Evolutionary conservation across 2,888 invertebrate genomes (phyloP).

Genomic region (Macrostomum cliftonense): DNA sequence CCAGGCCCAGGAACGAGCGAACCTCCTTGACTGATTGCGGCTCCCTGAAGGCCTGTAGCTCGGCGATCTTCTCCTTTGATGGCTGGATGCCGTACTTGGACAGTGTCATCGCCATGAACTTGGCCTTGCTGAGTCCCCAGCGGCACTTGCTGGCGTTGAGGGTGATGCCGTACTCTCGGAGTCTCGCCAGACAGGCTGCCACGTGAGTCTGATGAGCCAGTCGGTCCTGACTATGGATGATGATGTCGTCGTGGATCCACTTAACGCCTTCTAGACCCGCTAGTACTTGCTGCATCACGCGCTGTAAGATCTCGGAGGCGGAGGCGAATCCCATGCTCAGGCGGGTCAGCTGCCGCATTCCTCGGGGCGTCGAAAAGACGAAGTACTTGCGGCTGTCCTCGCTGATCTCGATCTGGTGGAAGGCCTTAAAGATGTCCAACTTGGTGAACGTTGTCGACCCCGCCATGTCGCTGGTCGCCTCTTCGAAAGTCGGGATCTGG

Average conservation of each 20-base stretch:
- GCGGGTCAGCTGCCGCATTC: slow-evolving; percentile 6
- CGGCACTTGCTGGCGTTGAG: slow-evolving; percentile 1
- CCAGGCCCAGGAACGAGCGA: slow-evolving; percentile 13
- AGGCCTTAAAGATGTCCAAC: slow-evolving; percentile 3
- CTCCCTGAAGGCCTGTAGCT: slow-evolving; percentile 7
- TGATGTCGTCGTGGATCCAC: slow-evolving; percentile 1
- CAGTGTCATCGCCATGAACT: slow-evolving; percentile 12
- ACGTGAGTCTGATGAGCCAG: neutral
- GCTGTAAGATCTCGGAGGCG: slow-evolving; percentile 10
- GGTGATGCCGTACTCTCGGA: neutral
- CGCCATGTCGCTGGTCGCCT: neutral
- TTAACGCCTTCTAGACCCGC: neutral
- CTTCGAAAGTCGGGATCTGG: slow-evolving; percentile 5
- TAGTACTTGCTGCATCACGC: neutral
- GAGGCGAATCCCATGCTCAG: slow-evolving; percentile 12
- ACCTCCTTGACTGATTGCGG: slow-evolving; percentile 12
- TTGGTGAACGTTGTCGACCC: slow-evolving; percentile 1
- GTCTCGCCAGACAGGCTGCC: slow-evolving; percentile 1
- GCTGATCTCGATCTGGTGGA: slow-evolving; percentile 7
- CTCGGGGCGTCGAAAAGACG: neutral
- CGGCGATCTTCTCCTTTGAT: slow-evolving; percentile 9
- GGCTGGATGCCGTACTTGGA: slow-evolving; percentile 11
- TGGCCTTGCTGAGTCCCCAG: slow-evolving; percentile 2
- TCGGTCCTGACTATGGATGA: neutral
- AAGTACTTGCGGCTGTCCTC: slow-evolving; percentile 4